Percentiles rank a stretch among this genome's conserved stretches.
Conservation (phyloP, 1,140 invertebrate species). For the Epicauta chinensis region DNA sequence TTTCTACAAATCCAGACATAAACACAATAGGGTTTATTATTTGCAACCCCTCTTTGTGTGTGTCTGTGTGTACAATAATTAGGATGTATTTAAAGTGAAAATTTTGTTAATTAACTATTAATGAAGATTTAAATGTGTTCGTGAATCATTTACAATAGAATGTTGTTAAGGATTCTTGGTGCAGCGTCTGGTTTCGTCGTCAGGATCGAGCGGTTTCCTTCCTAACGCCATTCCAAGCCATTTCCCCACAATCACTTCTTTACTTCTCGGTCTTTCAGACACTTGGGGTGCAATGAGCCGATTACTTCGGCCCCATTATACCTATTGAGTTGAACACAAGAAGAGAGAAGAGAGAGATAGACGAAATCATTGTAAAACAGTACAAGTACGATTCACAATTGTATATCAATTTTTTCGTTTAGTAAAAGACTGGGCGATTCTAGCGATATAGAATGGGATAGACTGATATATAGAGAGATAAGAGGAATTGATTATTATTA, state of each 20-base stretch:
- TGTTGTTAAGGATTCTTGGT: no score
- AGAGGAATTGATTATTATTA: no score
- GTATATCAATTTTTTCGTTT: conserved; percentile 23
- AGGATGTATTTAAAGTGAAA: no score
- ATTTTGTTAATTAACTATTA: no score
- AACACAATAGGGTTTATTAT: no score
- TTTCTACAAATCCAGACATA: no score
- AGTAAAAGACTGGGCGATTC: no score
- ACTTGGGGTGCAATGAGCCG: conserved; percentile 33
- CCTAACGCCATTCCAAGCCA: conserved; percentile 33
- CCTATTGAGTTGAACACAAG: conserved; percentile 22
- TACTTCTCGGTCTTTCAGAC: conserved; percentile 30
- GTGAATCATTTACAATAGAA: no score
- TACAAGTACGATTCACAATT: conserved; percentile 19
- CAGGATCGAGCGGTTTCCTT: conserved; percentile 30
- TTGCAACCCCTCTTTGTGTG: no score
- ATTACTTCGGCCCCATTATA: conserved; percentile 26
- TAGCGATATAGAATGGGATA: background rate
- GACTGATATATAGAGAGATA: background rate
- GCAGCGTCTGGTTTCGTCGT: conserved; percentile 1
- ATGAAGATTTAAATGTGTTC: no score
- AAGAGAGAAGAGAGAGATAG: conserved; percentile 16
- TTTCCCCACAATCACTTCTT: conserved; percentile 35
- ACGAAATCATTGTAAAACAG: conserved; percentile 20
- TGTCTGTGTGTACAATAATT: no score